phyloP scores from a whole-genome alignment of 2,113 vertebrate genomes.

The Dicerorhinus sumatrensis region DNA sequence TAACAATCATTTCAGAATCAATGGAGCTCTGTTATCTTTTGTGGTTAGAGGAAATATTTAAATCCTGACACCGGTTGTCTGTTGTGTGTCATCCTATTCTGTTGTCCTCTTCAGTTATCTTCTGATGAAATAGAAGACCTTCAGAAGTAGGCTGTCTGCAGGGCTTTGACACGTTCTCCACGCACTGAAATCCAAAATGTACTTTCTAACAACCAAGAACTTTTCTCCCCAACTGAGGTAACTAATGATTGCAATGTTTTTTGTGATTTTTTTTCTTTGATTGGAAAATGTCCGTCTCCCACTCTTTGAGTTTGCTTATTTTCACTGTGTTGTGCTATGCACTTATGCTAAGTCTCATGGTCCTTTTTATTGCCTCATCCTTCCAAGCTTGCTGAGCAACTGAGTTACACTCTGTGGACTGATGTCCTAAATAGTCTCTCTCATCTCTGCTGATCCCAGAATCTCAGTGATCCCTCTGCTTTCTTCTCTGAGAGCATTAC shows the following conservation, averaged over 20 bases:
- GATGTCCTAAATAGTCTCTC: background rate
- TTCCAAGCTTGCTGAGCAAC: background rate
- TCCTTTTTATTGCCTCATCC: background rate
- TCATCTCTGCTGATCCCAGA: background rate
- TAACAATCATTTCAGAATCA: background rate
- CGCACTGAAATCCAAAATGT: background rate
- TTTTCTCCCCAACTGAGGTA: background rate
- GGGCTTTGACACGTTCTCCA: background rate
- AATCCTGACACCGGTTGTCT: background rate
- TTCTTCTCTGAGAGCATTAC: background rate
- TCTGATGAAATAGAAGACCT: background rate
- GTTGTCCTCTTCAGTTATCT: background rate
- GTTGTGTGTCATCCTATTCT: background rate
- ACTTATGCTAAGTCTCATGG: background rate
- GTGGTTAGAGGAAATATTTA: background rate
- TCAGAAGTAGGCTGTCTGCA: background rate
- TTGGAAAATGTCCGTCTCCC: background rate
- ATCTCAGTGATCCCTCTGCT: background rate
- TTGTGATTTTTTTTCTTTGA: background rate
- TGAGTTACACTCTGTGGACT: background rate
- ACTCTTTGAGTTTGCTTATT: background rate
- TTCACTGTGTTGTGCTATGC: background rate
- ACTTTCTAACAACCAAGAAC: background rate
- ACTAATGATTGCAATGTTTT: background rate
- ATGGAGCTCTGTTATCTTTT: background rate